Base-by-base conservation (phyloP, 2,888 invertebrate species). In the Scaeva pyrastri region DNA sequence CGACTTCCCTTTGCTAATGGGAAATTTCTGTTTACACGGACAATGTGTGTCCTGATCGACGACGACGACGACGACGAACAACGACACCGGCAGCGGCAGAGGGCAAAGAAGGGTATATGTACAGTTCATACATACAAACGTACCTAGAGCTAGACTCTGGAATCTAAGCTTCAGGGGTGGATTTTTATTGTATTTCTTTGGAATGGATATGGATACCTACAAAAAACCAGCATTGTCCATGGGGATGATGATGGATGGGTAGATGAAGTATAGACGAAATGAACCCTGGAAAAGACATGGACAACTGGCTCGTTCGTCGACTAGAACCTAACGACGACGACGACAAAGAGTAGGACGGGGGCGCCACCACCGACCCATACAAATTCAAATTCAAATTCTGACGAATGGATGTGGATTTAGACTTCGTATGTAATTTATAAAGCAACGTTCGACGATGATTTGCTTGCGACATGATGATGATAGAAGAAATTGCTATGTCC, bases 1-100 rank as follows among this genome's bases (percentile, higher is more conserved):
- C 66, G 76, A 76, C 81, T 86, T 82, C 75, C 39, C 82, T 64
- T 77, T 82, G 82, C 86, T 86, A 86, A 86, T 86, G 86, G 86
- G 77, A 86, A 86, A 52, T 82, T 82, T 86, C 86, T 86, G 86
- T 86, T 86, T 86, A 71, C 81, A 62, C 48, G 73, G 79, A 71
- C 70, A 81, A 55, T 66, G 64, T 75, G 74, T 78, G 55, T 39
- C 43, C 56, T 55, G 14, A 55, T 55, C 11, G 45, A 52, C 39
- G 74, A 74, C 68, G 68, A 62, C 43, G 55, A 41, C 82, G 71
- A 14, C 7, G 23, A 74, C 21, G 71, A 21, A 39, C 23, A 62
- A 36, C 3, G 8, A 31, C 14, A 19, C 8, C 21, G 58, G 12
- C 5, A 14, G 14, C 3, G 50, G 7, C n/a, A 8, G 23, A 21